Conservation (phyloP, 2,888 invertebrate genomes). For the Nomada goodeniana region DNA sequence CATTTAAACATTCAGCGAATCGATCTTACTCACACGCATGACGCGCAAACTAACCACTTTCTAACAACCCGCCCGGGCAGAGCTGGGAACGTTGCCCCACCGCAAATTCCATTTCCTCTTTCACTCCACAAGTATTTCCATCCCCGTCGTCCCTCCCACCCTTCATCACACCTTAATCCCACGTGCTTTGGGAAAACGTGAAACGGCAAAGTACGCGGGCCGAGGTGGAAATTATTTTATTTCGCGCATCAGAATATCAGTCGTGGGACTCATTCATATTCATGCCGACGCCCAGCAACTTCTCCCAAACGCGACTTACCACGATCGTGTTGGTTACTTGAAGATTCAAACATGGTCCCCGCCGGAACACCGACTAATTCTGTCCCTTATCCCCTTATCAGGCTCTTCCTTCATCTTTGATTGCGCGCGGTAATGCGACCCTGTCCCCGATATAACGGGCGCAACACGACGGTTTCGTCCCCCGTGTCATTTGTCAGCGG, state of each 20-base stretch:
- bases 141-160: too few relatives aligned
- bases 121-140: conserved; percentile 2
- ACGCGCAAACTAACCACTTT: neutral
- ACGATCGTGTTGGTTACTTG: conserved; percentile 67
- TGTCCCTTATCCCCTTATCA: conserved; percentile 59
- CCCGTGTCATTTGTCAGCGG: neutral
- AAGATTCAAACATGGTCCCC: conserved; percentile 65
- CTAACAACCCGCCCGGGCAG: neutral
- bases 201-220: conserved; percentile 49
- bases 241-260: conserved; percentile 72
- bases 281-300: conserved; percentile 75
- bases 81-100: neutral
- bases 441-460: neutral
- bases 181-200: conserved; percentile 38
- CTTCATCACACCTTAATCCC: neutral
- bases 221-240: conserved; percentile 75
- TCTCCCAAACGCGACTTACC: conserved; percentile 70
- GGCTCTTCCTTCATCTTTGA: conserved; percentile 40
- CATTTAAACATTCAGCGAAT: too few relatives aligned
- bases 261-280: conserved; percentile 78
- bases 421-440: conserved; percentile 9
- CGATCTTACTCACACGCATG: too few relatives aligned
- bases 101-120: neutral
- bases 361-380: conserved; percentile 59
- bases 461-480: neutral